Conservation (phyloP, 2,888 invertebrate genomes). For the Penaeus monodon region DNA sequence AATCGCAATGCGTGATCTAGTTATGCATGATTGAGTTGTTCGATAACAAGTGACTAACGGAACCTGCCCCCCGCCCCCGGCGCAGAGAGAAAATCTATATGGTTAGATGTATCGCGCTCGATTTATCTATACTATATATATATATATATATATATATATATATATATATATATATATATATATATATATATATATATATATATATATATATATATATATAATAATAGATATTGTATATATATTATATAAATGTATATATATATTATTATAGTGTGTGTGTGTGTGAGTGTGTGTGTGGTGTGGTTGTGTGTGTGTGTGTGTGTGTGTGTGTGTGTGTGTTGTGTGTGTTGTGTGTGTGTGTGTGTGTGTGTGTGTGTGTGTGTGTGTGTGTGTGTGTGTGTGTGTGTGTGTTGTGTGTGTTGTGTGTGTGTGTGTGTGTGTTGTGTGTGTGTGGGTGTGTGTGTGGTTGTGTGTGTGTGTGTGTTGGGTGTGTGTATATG, state of each 20-base stretch:
- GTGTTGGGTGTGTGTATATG: no score
- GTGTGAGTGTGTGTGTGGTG: neutral
- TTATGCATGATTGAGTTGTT: no score
- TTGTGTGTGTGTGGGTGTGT: no score
- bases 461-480: no score
- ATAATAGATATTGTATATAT: no score
- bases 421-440: no score
- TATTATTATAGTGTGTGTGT: neutral
- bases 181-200: slow-evolving; percentile 1
- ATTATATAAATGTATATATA: slow-evolving; percentile 6
- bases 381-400: neutral
- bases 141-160: neutral
- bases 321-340: neutral
- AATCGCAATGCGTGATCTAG: no score
- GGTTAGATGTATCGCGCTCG: no score
- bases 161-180: slow-evolving; percentile 16
- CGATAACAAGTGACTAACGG: no score
- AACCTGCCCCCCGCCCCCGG: no score
- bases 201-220: slow-evolving; percentile 1
- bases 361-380: neutral
- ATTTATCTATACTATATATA: no score
- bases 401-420: neutral
- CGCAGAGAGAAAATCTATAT: no score
- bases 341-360: neutral
- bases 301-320: neutral